Conservation (phyloP, 2,113 vertebrate genomes). For the Etia nguti region DNA sequence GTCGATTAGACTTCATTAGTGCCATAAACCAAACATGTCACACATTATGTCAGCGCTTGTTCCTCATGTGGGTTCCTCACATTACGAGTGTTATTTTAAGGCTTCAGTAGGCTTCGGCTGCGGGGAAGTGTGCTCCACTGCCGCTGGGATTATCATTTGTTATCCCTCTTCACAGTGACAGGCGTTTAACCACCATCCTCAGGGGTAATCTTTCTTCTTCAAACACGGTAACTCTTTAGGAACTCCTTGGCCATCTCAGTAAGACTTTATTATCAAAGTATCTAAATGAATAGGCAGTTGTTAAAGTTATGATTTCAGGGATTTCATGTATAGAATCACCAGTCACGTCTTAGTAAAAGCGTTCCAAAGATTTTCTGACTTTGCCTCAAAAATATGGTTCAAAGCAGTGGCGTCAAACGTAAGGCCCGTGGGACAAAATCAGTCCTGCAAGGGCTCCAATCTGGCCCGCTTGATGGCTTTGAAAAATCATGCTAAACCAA, state of each 20-base stretch:
- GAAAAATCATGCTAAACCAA: not conserved
- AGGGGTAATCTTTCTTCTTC: not conserved
- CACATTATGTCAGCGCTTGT: not conserved
- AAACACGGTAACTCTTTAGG: not conserved
- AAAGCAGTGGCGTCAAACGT: not conserved
- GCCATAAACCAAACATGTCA: not conserved
- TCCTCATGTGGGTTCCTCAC: not conserved
- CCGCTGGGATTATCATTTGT: not conserved
- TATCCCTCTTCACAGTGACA: not conserved
- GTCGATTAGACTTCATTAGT: slow-evolving; percentile 2
- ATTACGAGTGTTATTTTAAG: not conserved
- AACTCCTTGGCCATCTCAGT: not conserved
- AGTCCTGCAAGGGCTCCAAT: not conserved
- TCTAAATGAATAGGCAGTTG: not conserved
- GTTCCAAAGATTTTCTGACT: not conserved
- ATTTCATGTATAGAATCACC: not conserved
- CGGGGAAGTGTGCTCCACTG: not conserved
- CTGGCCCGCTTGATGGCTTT: not conserved
- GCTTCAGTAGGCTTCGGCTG: not conserved
- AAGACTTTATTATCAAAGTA: not conserved
- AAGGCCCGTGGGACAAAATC: not conserved
- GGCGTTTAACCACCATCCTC: not conserved
- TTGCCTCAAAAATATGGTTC: not conserved
- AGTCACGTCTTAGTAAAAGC: not conserved
- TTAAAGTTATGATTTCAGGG: not conserved